Conservation (phyloP, 2,113 vertebrate genomes). For the Larimichthys crocea region DNA sequence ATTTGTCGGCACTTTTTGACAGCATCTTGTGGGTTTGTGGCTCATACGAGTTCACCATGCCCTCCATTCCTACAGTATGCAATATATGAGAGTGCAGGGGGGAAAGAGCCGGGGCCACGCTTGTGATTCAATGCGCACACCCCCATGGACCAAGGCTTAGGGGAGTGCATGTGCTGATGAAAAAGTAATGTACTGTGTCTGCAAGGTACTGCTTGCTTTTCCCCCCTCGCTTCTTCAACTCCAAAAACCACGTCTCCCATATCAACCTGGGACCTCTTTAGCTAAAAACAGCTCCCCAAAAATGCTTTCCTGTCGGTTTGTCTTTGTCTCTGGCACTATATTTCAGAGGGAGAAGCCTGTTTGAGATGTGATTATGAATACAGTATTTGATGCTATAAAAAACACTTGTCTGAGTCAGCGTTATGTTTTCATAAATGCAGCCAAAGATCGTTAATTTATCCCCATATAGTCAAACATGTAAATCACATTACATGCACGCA, state of each 20-base stretch:
- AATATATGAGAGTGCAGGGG: constrained; percentile 73
- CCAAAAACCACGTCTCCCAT: constrained; percentile 64
- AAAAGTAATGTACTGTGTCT: constrained; percentile 87
- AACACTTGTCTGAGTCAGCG: background rate
- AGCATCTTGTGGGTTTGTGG: constrained; percentile 51
- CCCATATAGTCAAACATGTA: background rate
- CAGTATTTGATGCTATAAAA: constrained; percentile 3
- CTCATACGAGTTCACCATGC: constrained; percentile 58
- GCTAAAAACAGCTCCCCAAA: constrained; percentile 69
- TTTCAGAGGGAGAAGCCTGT: constrained; percentile 26
- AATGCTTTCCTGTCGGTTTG: constrained; percentile 47
- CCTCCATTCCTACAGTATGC: constrained; percentile 63
- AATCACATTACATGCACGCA: background rate
- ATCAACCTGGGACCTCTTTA: constrained; percentile 63
- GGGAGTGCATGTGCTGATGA: constrained; percentile 85
- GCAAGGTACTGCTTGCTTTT: constrained; percentile 76
- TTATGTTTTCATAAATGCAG: constrained; percentile 15
- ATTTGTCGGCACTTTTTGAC: constrained; percentile 61
- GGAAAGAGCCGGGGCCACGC: constrained; percentile 62
- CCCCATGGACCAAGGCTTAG: constrained; percentile 77
- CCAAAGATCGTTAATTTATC: too few relatives aligned
- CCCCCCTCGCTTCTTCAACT: constrained; percentile 66
- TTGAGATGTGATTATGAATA: constrained; percentile 40
- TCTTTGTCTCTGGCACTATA: constrained; percentile 6
- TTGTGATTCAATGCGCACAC: constrained; percentile 79